A percentile compares a stretch with the other conserved stretches of the same genome.
phyloP scores from a whole-genome alignment of 2,797 vertebrate genomes.

The Amazona finschi region DNA sequence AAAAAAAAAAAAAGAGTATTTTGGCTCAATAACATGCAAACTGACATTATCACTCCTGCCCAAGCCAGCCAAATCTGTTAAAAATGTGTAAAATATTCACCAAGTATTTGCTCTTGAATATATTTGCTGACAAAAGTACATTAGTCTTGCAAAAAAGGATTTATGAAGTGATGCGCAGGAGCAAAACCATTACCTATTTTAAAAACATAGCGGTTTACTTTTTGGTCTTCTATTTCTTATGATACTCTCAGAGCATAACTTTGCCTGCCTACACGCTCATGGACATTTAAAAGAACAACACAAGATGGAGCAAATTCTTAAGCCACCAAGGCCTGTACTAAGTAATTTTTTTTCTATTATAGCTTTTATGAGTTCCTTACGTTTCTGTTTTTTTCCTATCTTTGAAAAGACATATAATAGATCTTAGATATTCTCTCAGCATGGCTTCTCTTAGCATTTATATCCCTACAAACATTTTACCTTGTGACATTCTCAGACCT shows the following conservation, averaged over 20 bases:
- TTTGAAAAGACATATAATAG: background rate
- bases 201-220: background rate
- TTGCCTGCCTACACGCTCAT: background rate
- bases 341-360: background rate
- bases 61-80: background rate
- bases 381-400: accelerated
- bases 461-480: background rate
- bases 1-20: background rate
- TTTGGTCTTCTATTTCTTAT: background rate
- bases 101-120: background rate
- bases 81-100: background rate
- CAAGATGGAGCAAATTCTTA: background rate
- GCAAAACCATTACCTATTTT: background rate
- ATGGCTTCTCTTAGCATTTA: background rate
- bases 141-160: background rate
- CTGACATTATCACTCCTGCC: background rate
- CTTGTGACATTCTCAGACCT: background rate
- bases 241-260: background rate
- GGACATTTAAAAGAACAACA: background rate
- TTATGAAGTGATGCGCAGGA: background rate
- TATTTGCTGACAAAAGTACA: background rate
- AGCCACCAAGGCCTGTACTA: background rate
- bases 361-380: background rate
- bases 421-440: background rate
- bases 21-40: background rate